Conservation (phyloP, 1,140 invertebrate species). For the Aphaenogaster floridana region DNA sequence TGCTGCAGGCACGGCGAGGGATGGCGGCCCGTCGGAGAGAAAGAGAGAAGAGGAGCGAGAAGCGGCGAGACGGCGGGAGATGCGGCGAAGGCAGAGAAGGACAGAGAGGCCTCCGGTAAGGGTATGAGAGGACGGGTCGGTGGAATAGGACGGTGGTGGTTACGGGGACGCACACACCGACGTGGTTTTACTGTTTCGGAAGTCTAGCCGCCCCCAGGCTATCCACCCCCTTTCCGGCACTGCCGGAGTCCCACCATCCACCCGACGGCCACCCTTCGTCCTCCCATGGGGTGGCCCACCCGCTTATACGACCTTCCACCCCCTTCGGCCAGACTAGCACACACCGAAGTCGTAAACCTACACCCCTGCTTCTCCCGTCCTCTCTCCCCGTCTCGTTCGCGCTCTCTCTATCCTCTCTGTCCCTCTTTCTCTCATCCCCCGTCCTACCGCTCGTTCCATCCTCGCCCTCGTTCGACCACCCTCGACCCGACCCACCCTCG, state of each 20-base stretch:
- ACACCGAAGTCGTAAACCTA: constrained; percentile 83
- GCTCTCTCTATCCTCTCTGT: constrained; percentile 30
- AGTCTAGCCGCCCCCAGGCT: constrained; percentile 82
- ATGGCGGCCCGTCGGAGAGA: constrained; percentile 43
- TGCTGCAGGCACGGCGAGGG: constrained; percentile 70
- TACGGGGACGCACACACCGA: constrained; percentile 78
- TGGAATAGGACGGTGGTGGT: constrained; percentile 74
- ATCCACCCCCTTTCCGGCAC: constrained; percentile 76
- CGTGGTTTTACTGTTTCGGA: constrained; percentile 84
- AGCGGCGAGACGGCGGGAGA: constrained; percentile 58
- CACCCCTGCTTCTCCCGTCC: constrained; percentile 69
- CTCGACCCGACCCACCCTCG: constrained; percentile 62
- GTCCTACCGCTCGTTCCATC: constrained; percentile 65
- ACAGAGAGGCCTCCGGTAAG: constrained; percentile 61
- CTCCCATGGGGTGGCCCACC: constrained; percentile 72
- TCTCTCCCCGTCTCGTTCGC: constrained; percentile 35
- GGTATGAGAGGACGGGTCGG: constrained; percentile 68
- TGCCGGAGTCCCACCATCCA: constrained; percentile 72
- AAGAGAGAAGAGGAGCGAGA: constrained; percentile 56
- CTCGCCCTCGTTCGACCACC: constrained; percentile 72
- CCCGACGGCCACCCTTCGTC: constrained; percentile 71
- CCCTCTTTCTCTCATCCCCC: constrained; percentile 43
- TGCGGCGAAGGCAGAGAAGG: constrained; percentile 65
- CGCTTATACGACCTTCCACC: constrained; percentile 82
- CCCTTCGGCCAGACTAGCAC: constrained; percentile 80